Conservation (phyloP, 2,113 vertebrate species). For the Nesogale talazaci region DNA sequence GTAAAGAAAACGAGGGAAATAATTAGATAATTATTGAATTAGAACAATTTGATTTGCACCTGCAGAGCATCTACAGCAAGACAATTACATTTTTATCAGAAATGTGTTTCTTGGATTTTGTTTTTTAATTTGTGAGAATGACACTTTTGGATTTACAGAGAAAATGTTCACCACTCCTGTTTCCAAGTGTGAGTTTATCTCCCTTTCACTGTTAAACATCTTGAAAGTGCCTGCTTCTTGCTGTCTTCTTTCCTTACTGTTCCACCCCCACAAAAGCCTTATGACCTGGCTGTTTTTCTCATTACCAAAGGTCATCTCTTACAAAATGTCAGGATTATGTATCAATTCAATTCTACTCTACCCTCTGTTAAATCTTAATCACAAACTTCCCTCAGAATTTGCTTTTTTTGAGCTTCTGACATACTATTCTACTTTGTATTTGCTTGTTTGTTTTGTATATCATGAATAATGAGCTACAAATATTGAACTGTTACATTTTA, state of each 20-base stretch:
- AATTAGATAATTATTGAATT: conserved; percentile 23
- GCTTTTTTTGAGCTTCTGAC: neutral
- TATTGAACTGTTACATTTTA: neutral
- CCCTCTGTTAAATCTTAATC: neutral
- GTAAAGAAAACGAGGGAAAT: conserved; percentile 26
- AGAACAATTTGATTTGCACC: conserved; percentile 27
- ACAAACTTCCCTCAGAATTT: neutral
- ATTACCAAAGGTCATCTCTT: neutral
- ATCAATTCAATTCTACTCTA: neutral
- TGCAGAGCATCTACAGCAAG: neutral
- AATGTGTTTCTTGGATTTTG: neutral
- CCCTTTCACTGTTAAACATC: neutral
- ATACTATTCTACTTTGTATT: neutral
- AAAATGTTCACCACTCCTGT: neutral
- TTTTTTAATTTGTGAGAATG: conserved; percentile 1
- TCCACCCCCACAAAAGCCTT: neutral
- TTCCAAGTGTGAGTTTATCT: conserved; percentile 2
- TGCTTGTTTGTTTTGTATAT: neutral
- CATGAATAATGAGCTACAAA: neutral
- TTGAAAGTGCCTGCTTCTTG: neutral
- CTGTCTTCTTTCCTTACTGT: neutral
- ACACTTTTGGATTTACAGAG: neutral
- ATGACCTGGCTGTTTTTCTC: neutral
- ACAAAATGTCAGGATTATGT: neutral
- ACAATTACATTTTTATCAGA: conserved; percentile 37